phyloP scores from a whole-genome alignment of 2,113 vertebrate species.

The Riparia riparia region DNA sequence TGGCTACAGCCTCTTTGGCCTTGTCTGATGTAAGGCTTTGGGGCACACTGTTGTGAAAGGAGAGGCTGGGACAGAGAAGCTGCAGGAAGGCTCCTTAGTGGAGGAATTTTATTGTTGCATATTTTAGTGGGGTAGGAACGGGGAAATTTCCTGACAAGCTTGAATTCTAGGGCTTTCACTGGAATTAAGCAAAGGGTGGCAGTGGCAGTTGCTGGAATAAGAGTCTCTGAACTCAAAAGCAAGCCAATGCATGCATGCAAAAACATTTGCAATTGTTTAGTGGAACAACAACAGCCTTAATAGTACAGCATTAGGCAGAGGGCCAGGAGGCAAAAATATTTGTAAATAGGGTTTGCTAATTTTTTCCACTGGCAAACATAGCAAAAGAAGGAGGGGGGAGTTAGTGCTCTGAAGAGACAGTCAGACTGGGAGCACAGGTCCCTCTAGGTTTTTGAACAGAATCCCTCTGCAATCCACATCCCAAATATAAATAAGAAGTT shows the following conservation, averaged over 20 bases:
- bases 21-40: not conserved
- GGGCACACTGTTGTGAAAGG: not conserved
- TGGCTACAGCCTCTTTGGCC: not conserved
- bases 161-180: not conserved
- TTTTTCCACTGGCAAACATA: conserved; percentile 60
- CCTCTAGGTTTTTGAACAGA: not conserved
- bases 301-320: conserved; percentile 36
- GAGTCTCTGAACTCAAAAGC: not conserved
- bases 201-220: not conserved
- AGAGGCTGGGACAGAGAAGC: not conserved
- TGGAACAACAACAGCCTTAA: conserved; percentile 42
- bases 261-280: conserved; percentile 67
- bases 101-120: not conserved
- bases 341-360: conserved; percentile 65
- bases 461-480: not conserved
- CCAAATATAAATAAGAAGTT: not conserved
- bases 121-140: not conserved
- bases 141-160: not conserved
- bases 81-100: not conserved
- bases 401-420: not conserved
- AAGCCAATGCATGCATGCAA: conserved; percentile 21
- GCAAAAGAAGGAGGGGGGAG: not conserved
- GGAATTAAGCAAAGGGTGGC: not conserved
- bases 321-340: conserved; percentile 63
- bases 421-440: conserved; percentile 8